Conservation (phyloP, 2,797 vertebrate species). For the Sus cebifrons region DNA sequence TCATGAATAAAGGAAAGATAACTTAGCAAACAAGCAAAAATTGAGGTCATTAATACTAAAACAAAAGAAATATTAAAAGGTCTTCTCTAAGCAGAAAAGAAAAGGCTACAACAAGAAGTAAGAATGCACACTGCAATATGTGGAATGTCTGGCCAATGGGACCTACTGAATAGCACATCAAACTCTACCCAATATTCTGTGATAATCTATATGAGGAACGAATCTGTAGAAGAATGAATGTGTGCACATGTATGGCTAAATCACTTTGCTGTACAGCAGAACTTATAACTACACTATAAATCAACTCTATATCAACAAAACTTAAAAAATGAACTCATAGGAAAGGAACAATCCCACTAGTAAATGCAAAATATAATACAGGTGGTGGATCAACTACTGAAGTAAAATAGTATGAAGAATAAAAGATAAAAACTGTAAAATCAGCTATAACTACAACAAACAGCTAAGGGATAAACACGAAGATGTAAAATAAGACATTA, state of each 20-base stretch:
- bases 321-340: background rate
- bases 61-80: background rate
- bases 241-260: too few relatives aligned
- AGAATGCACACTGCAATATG: too few relatives aligned
- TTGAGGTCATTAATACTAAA: background rate
- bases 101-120: background rate
- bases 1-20: background rate
- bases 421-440: background rate
- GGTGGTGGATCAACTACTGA: background rate
- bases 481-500: background rate
- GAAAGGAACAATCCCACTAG: background rate
- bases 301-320: background rate
- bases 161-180: too few relatives aligned
- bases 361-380: background rate
- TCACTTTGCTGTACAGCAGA: too few relatives aligned
- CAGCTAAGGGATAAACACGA: background rate
- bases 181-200: too few relatives aligned
- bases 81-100: background rate
- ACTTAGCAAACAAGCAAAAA: background rate
- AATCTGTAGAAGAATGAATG: too few relatives aligned
- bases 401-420: background rate
- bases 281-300: too few relatives aligned
- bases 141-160: too few relatives aligned
- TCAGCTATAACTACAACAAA: background rate
- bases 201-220: too few relatives aligned